phyloP scores from a whole-genome alignment of 2,888 invertebrate species.

The Hylaea fasciaria region DNA sequence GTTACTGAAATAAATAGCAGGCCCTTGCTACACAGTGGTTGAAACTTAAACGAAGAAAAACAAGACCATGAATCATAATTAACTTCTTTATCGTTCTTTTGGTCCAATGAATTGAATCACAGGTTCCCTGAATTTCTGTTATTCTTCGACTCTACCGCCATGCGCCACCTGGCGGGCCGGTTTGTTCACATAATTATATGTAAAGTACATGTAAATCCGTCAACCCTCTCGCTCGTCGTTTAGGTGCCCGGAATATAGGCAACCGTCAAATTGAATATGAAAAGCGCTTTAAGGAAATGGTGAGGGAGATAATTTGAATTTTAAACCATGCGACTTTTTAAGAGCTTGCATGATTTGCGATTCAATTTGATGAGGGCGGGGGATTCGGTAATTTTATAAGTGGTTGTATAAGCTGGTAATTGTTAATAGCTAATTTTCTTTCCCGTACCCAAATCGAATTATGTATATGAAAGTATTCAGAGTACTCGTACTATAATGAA shows the following conservation, averaged over 20 bases:
- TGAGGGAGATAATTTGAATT: slow-evolving; percentile 48
- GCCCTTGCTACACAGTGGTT: too few relatives aligned
- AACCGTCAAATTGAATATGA: slow-evolving; percentile 53
- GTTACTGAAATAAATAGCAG: too few relatives aligned
- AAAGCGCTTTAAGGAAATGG: slow-evolving; percentile 46
- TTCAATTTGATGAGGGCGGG: slow-evolving; percentile 23
- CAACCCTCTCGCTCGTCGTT: slow-evolving; percentile 45
- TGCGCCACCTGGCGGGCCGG: slow-evolving; percentile 41
- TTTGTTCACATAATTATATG: slow-evolving; percentile 56
- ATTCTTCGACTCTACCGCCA: slow-evolving; percentile 39
- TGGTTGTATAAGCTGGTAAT: too few relatives aligned
- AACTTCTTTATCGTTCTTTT: too few relatives aligned
- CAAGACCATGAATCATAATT: too few relatives aligned
- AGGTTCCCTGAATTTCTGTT: slow-evolving; percentile 16
- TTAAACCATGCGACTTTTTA: slow-evolving; percentile 45
- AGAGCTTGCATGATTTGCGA: slow-evolving; percentile 27
- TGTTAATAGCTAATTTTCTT: too few relatives aligned
- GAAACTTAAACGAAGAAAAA: too few relatives aligned
- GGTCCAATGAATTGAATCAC: slow-evolving; percentile 5
- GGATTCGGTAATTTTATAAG: slow-evolving; percentile 2
- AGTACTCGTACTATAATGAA: too few relatives aligned
- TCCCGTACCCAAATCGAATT: too few relatives aligned
- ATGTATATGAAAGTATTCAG: too few relatives aligned
- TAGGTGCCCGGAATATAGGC: slow-evolving; percentile 43
- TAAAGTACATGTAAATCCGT: slow-evolving; percentile 64